phyloP scores from a whole-genome alignment of 2,113 vertebrate species.

The Xiphophorus hellerii region DNA sequence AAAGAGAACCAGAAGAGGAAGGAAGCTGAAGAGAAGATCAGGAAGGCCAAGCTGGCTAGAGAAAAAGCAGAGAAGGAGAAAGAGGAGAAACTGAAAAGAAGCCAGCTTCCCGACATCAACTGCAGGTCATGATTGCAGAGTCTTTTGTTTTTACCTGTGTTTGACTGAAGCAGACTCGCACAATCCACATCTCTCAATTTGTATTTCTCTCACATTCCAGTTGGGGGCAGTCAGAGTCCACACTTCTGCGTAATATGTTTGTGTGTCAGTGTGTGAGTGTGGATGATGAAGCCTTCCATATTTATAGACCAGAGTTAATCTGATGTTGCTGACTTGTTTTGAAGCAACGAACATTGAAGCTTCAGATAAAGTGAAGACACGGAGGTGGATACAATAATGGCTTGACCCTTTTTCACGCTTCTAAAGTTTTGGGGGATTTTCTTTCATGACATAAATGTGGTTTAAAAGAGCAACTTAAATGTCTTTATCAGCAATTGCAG shows the following conservation, averaged over 20 bases:
- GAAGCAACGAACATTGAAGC: conserved; percentile 35
- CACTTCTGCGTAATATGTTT: conserved; percentile 18
- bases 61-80: conserved; percentile 87
- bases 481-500: conserved; percentile 48
- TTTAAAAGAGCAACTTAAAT: conserved; percentile 10
- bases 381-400: conserved; percentile 1
- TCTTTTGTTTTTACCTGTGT: conserved; percentile 16
- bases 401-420: conserved; percentile 28
- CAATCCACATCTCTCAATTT: conserved; percentile 7
- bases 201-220: conserved; percentile 64
- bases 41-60: conserved; percentile 80
- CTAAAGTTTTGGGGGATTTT: conserved; percentile 24
- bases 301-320: conserved; percentile 68
- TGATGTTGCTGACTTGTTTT: conserved; percentile 65
- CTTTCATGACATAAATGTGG: conserved; percentile 16
- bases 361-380: conserved; percentile 32
- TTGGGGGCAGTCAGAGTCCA: conserved; percentile 79
- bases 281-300: conserved; percentile 20
- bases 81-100: conserved; percentile 84
- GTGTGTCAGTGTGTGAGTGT: conserved; percentile 26
- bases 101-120: conserved; percentile 81
- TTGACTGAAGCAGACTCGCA: conserved; percentile 11
- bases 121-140: conserved; percentile 75
- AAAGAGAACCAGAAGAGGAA: conserved; percentile 84
- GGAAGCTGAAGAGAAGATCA: conserved; percentile 87